Percentiles rank a stretch among this genome's conserved stretches.
Conservation (phyloP, 1,140 invertebrate species). For the Sitobion miscanthi region DNA sequence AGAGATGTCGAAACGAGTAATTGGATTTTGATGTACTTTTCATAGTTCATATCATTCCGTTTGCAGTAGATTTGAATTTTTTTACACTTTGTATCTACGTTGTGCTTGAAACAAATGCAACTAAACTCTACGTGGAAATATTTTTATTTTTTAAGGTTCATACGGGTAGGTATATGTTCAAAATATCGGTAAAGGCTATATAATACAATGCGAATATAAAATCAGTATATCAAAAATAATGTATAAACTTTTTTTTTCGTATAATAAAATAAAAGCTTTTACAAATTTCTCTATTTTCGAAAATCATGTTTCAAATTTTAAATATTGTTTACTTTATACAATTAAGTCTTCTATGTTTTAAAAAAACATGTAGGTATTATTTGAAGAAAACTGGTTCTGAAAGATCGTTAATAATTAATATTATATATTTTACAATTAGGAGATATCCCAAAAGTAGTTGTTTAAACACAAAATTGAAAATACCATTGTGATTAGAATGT, state of each 20-base stretch:
- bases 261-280: too few species aligned
- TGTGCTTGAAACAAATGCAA: not conserved
- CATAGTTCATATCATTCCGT: not conserved
- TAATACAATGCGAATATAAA: not conserved
- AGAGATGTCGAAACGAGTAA: not conserved
- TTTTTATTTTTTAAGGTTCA: not conserved
- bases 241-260: not conserved
- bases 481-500: too few species aligned
- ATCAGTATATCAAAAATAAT: not conserved
- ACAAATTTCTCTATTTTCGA: not conserved
- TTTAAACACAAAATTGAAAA: too few species aligned
- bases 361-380: too few species aligned
- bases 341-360: too few species aligned
- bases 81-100: not conserved
- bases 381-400: too few species aligned
- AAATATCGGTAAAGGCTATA: not conserved
- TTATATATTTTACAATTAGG: too few species aligned
- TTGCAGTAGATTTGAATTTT: not conserved
- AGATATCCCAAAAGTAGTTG: too few species aligned
- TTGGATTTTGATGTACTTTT: slow-evolving; percentile 7
- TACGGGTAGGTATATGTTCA: not conserved
- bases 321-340: too few species aligned
- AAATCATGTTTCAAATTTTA: not conserved
- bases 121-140: not conserved
- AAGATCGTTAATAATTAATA: too few species aligned